Evolutionary conservation across 2,888 invertebrate species (phyloP).

Genomic region (Osedax frankpressi): DNA sequence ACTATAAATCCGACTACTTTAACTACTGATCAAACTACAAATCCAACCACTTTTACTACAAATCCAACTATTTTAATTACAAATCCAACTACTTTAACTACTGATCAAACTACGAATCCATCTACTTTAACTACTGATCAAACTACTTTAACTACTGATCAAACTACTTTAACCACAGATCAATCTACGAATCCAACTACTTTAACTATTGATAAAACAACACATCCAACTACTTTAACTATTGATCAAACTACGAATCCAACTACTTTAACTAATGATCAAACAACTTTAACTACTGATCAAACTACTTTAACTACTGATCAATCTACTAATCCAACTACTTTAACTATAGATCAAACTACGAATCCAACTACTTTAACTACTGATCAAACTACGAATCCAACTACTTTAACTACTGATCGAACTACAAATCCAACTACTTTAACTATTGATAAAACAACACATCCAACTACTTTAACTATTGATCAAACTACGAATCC

Average conservation of each 20-base stretch:
- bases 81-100: background rate
- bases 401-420: background rate
- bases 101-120: background rate
- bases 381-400: background rate
- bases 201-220: background rate
- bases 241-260: background rate
- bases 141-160: background rate
- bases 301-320: background rate
- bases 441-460: background rate
- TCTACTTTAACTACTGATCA: background rate
- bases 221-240: background rate
- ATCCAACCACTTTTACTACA: background rate
- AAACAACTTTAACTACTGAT: background rate
- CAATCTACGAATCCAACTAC: background rate
- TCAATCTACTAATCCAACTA: too few species aligned
- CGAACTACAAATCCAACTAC: background rate
- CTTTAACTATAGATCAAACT: background rate
- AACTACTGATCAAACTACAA: background rate
- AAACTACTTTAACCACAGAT: background rate
- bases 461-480: background rate
- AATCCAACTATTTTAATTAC: background rate
- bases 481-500: background rate
- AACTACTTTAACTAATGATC: background rate
- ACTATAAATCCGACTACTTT: background rate
- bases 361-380: background rate